Percentiles rank a stretch among this genome's conserved stretches.
These are phyloP conservation scores for Caerostris darwini DNA, from an alignment of 1,140 invertebrate genomes.

Conservation along the genomic window DNA sequence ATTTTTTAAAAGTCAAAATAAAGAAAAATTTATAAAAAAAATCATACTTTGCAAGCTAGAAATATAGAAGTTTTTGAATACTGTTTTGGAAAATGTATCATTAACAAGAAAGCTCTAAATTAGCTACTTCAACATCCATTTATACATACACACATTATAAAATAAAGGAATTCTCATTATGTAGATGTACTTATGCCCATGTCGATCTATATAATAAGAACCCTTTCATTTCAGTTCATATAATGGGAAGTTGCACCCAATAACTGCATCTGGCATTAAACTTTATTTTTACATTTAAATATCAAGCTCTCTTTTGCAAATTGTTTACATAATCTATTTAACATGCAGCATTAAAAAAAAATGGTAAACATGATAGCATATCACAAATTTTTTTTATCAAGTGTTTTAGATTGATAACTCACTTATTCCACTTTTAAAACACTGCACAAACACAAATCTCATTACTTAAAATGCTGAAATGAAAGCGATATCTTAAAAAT, in stretches of 20 bases:
- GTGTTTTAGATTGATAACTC: background rate
- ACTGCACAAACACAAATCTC: constrained; percentile 23
- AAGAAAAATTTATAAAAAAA: no score
- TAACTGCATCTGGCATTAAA: background rate
- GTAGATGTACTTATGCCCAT: background rate
- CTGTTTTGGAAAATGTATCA: background rate
- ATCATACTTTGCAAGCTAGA: background rate
- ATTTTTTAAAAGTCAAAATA: no score
- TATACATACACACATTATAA: background rate
- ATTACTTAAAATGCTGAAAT: constrained; percentile 13
- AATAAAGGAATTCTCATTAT: background rate
- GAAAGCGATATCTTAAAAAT: constrained; percentile 34
- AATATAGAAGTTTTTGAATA: background rate
- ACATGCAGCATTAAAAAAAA: constrained; percentile 5
- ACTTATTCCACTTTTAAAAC: background rate
- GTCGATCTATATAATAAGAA: background rate
- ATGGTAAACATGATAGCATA: background rate
- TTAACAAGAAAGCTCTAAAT: background rate
- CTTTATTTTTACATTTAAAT: background rate
- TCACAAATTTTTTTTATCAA: background rate
- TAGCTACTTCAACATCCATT: background rate
- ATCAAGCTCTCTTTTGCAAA: constrained; percentile 25
- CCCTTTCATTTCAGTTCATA: background rate
- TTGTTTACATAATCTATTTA: constrained; percentile 10
- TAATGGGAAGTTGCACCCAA: background rate